These are phyloP conservation scores for Staurois parvus DNA, from an alignment of 2,797 vertebrate genomes.

Conservation along the genomic window DNA sequence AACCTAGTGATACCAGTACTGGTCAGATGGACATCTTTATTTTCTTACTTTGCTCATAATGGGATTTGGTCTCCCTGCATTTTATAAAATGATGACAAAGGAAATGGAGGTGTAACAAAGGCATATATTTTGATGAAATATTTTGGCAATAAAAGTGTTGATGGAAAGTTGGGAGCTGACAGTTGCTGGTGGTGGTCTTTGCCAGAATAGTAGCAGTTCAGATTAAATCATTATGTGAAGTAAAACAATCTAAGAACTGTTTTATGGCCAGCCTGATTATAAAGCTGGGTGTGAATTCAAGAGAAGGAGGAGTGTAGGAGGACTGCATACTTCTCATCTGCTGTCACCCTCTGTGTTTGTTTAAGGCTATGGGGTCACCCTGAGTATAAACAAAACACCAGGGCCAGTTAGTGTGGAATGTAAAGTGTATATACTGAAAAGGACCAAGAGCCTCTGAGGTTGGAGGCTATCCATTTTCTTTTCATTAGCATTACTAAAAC, in stretches of 20 bases:
- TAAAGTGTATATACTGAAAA: conserved; percentile 13
- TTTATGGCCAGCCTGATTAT: conserved; percentile 1
- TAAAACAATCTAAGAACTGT: conserved; percentile 20
- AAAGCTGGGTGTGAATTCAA: neutral
- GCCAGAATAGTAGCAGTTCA: conserved; percentile 3
- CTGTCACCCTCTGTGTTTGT: conserved; percentile 42
- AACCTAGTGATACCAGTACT: no score
- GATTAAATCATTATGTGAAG: conserved; percentile 30
- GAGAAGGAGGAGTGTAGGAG: conserved; percentile 1
- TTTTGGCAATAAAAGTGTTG: no score
- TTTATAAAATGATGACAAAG: no score
- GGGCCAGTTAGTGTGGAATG: neutral
- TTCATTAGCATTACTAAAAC: neutral
- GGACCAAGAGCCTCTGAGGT: neutral
- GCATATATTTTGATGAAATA: no score
- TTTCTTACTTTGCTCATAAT: no score
- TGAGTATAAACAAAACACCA: conserved; percentile 16
- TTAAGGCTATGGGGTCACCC: conserved; percentile 36
- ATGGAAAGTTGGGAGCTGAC: neutral
- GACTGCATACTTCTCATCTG: conserved; percentile 35
- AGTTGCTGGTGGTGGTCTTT: neutral
- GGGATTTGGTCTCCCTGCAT: no score
- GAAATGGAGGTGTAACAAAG: no score
- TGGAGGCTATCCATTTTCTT: neutral
- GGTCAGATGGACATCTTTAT: no score